A percentile compares a stretch with the other conserved stretches of the same genome.
Evolutionary conservation across 1,140 invertebrate species (phyloP).

Genomic region (Daktulosphaira vitifoliae): DNA sequence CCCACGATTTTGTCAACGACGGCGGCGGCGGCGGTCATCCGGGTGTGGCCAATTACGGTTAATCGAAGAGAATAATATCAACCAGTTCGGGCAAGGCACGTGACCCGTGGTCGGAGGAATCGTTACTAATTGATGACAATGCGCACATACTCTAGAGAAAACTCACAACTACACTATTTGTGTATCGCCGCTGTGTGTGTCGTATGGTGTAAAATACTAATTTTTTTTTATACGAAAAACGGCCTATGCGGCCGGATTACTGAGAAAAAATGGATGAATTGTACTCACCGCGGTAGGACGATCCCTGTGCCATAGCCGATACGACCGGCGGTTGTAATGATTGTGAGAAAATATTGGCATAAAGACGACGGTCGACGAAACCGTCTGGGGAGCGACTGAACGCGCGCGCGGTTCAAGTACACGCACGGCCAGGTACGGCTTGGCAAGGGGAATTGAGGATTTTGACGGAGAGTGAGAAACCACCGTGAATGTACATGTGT

Average conservation of each 20-base stretch:
- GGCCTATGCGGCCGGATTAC: no score
- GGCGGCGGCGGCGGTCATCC: background rate
- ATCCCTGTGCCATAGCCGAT: no score
- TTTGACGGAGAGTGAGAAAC: background rate
- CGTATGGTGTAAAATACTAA: no score
- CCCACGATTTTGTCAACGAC: background rate
- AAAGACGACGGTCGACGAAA: background rate
- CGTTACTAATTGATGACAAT: constrained; percentile 16
- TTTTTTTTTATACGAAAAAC: no score
- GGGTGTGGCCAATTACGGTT: constrained; percentile 28
- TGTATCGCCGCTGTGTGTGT: no score
- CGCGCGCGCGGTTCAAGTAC: background rate
- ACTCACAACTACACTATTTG: no score
- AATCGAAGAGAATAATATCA: constrained; percentile 26
- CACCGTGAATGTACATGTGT: background rate
- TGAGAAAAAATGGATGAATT: no score
- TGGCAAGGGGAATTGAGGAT: background rate
- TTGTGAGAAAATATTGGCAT: no score
- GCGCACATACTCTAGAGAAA: no score
- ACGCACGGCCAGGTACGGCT: background rate
- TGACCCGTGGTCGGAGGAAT: background rate
- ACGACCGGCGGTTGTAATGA: no score
- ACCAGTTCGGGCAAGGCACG: constrained; percentile 4
- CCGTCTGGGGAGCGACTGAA: constrained; percentile 4
- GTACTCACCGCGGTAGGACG: no score